Evolutionary conservation across 2,113 vertebrate genomes (phyloP).

Genomic region (Oreochromis aureus): DNA sequence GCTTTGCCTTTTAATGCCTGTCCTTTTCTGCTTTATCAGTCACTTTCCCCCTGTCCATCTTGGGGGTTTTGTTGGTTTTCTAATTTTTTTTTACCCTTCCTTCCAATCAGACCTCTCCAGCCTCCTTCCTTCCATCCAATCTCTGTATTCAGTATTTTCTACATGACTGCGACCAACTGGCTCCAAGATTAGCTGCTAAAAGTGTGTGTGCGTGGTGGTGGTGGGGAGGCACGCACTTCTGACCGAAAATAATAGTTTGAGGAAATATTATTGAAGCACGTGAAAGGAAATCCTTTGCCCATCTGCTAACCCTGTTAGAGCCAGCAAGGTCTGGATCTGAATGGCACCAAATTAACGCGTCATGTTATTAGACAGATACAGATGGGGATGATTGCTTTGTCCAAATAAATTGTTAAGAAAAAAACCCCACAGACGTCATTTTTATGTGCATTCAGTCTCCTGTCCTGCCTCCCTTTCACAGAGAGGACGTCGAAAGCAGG

Average conservation of each 20-base stretch:
- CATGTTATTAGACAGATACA: constrained; percentile 53
- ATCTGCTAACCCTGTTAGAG: constrained; percentile 66
- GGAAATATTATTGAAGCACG: constrained; percentile 60
- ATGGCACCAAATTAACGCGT: constrained; percentile 52
- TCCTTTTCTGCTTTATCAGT: not conserved
- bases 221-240: constrained; percentile 27
- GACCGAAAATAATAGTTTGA: constrained; percentile 64
- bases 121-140: not conserved
- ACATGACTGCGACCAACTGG: constrained; percentile 65
- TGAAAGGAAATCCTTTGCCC: constrained; percentile 65
- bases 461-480: constrained; percentile 44
- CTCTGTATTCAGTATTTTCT: constrained; percentile 38
- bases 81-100: not conserved
- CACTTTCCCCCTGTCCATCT: constrained; percentile 11
- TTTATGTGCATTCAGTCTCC: constrained; percentile 42
- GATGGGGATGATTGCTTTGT: constrained; percentile 52
- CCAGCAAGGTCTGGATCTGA: constrained; percentile 37
- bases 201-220: not conserved
- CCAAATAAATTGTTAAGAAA: not conserved
- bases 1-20: not conserved
- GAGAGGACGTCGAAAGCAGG: constrained; percentile 47
- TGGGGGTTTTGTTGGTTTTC: not conserved
- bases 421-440: constrained; percentile 13
- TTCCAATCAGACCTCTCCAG: not conserved
- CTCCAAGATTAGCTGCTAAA: constrained; percentile 52